phyloP scores from a whole-genome alignment of 2,113 vertebrate genomes.

The Delphinus delphis region DNA sequence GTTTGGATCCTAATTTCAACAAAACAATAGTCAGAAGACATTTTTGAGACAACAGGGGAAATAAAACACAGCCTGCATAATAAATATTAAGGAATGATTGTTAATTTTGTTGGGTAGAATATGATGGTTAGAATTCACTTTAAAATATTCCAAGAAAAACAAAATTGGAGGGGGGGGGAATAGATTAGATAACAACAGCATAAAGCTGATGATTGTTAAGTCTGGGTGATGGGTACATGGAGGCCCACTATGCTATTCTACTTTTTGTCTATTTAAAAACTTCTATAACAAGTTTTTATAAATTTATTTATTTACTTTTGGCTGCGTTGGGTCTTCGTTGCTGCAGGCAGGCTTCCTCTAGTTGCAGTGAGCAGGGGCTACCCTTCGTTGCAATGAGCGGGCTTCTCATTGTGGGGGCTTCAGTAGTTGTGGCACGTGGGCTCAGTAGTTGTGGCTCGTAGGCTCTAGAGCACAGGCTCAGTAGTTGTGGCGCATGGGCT shows the following conservation, averaged over 20 bases:
- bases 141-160: neutral
- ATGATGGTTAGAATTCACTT: neutral
- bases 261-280: neutral
- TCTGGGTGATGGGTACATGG: neutral
- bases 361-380: too few species aligned
- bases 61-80: neutral
- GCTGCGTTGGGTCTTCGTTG: too few species aligned
- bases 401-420: too few species aligned
- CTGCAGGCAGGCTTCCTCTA: too few species aligned
- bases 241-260: neutral
- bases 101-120: neutral
- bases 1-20: neutral
- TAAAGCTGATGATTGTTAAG: neutral
- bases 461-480: too few species aligned
- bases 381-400: too few species aligned
- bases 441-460: too few species aligned
- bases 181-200: neutral
- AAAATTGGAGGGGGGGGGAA: neutral
- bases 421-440: too few species aligned
- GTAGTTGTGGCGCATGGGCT: too few species aligned
- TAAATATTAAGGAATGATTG: neutral
- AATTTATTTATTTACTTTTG: too few species aligned
- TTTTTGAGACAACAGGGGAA: neutral
- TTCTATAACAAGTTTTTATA: neutral
- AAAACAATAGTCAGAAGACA: neutral